These are phyloP conservation scores for Ligdia adustata DNA, from an alignment of 2,888 invertebrate genomes.

Conservation along the genomic window DNA sequence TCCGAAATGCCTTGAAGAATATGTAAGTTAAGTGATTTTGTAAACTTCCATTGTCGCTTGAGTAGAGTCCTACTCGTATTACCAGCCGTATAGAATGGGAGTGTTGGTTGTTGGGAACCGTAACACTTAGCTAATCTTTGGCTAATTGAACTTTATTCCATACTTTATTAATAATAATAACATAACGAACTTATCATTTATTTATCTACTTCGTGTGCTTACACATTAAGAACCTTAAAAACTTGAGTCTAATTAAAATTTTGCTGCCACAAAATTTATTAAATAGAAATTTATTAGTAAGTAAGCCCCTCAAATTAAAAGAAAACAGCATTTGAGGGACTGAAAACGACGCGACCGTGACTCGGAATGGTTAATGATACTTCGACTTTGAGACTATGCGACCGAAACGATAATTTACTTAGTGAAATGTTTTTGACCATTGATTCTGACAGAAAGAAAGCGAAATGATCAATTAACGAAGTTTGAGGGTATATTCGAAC, in stretches of 20 bases:
- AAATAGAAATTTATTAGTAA: slow-evolving; percentile 11
- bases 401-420: slow-evolving; percentile 8
- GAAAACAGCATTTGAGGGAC: slow-evolving; percentile 15
- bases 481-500: not conserved
- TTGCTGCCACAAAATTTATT: not conserved
- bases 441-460: not conserved
- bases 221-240: slow-evolving; percentile 8
- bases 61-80: no score
- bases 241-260: slow-evolving; percentile 2
- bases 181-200: no score
- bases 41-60: no score
- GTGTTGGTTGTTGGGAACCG: no score
- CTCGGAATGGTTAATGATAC: slow-evolving; percentile 15
- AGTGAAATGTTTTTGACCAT: slow-evolving; percentile 5
- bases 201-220: not conserved
- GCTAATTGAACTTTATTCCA: no score
- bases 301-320: slow-evolving; percentile 14
- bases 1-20: no score
- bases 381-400: slow-evolving; percentile 8
- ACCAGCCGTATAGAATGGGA: no score
- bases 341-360: slow-evolving; percentile 14
- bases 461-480: slow-evolving; percentile 4
- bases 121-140: no score
- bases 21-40: no score
- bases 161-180: no score